phyloP scores from a whole-genome alignment of 2,888 invertebrate genomes.

The Acanthoscelides obtectus region DNA sequence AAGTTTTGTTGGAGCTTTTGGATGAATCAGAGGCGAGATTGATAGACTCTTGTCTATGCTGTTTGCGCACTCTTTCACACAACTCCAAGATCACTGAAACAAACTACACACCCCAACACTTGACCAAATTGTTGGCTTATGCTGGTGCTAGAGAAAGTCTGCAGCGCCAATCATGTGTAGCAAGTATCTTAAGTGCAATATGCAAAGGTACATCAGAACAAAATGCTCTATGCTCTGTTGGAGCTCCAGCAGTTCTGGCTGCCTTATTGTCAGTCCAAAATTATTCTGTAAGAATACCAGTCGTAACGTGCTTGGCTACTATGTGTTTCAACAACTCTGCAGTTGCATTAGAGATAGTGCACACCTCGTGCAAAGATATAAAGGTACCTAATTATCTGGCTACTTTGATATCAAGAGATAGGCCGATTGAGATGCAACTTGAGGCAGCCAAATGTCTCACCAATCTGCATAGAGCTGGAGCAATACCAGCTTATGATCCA shows the following conservation, averaged over 20 bases:
- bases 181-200: slow-evolving; percentile 75
- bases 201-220: slow-evolving; percentile 74
- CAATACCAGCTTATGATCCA: slow-evolving; percentile 67
- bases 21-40: slow-evolving; percentile 58
- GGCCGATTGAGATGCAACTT: slow-evolving; percentile 76
- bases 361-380: slow-evolving; percentile 61
- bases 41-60: slow-evolving; percentile 78
- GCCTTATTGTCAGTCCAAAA: slow-evolving; percentile 61
- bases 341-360: slow-evolving; percentile 66
- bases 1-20: slow-evolving; percentile 66
- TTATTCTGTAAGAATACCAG: slow-evolving; percentile 71
- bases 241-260: slow-evolving; percentile 68
- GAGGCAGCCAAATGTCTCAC: slow-evolving; percentile 83
- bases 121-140: slow-evolving; percentile 59
- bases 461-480: slow-evolving; percentile 79
- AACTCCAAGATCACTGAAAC: slow-evolving; percentile 26
- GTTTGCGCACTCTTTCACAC: slow-evolving; percentile 69
- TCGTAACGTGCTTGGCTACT: slow-evolving; percentile 75
- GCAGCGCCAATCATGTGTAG: slow-evolving; percentile 75
- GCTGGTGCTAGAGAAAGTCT: slow-evolving; percentile 63
- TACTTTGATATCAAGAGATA: slow-evolving; percentile 71
- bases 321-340: slow-evolving; percentile 76
- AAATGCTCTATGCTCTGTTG: slow-evolving; percentile 69
- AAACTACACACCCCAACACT: slow-evolving; percentile 47
- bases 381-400: slow-evolving; percentile 69